Evolutionary conservation across 2,888 invertebrate species (phyloP).

Genomic region (Desoria tigrina): DNA sequence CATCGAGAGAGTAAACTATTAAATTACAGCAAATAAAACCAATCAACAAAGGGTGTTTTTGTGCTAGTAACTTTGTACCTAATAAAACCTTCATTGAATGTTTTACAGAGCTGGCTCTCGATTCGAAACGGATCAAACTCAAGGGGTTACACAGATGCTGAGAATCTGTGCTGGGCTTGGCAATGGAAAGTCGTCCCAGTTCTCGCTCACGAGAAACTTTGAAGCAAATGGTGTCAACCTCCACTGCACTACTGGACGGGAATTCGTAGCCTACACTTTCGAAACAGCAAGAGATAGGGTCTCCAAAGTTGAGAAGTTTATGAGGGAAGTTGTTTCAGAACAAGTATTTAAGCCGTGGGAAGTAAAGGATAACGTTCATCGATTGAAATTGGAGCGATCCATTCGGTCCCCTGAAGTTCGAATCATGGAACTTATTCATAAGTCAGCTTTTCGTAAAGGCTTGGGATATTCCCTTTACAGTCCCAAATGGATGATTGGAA

Average conservation of each 20-base stretch:
- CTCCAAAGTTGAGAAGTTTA: conserved; percentile 58
- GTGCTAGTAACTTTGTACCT: too few relatives aligned
- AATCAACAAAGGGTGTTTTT: not conserved
- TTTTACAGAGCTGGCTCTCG: conserved; percentile 77
- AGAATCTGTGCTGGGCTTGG: conserved; percentile 77
- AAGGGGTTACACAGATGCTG: conserved; percentile 78
- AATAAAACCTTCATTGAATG: conserved; percentile 4
- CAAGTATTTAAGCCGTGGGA: conserved; percentile 93
- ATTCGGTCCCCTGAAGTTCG: conserved; percentile 67
- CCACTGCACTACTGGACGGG: conserved; percentile 72
- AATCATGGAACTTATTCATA: conserved; percentile 74
- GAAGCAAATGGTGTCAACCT: conserved; percentile 79
- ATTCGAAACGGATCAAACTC: conserved; percentile 74
- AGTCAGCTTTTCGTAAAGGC: conserved; percentile 80
- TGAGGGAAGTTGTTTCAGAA: conserved; percentile 62
- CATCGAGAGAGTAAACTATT: conserved; percentile 17
- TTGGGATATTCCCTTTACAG: conserved; percentile 88
- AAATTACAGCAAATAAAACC: too few relatives aligned
- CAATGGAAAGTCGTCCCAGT: conserved; percentile 67
- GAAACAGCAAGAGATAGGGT: conserved; percentile 73
- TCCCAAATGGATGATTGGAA: conserved; percentile 74
- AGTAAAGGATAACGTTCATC: conserved; percentile 68
- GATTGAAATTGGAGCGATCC: conserved; percentile 71
- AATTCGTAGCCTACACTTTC: conserved; percentile 78
- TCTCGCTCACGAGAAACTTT: conserved; percentile 75